These are phyloP conservation scores for Micropoecilia bifurca DNA, from an alignment of 2,797 vertebrate genomes.

Conservation along the genomic window DNA sequence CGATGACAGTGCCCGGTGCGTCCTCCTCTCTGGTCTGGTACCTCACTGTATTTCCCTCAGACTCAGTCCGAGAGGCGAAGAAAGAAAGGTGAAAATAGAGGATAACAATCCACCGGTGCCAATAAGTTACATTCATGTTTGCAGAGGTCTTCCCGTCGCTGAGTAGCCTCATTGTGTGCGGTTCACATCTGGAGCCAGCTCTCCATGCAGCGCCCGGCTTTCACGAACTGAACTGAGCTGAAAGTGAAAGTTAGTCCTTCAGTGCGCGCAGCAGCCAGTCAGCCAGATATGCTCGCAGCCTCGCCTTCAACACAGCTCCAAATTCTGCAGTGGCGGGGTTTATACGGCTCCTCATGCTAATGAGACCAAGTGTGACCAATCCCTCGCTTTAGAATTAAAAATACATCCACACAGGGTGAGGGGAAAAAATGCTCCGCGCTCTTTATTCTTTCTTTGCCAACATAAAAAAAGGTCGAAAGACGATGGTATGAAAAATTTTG, in stretches of 20 bases:
- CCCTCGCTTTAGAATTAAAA: slow-evolving; percentile 80
- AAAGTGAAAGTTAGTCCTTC: slow-evolving; percentile 77
- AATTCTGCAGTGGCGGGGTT: slow-evolving; percentile 81
- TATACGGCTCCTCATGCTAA: slow-evolving; percentile 92
- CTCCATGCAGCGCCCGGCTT: slow-evolving; percentile 66
- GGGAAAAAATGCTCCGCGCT: slow-evolving; percentile 52
- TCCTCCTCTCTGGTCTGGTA: slow-evolving; percentile 93
- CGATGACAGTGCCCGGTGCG: slow-evolving; percentile 91
- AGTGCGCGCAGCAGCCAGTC: slow-evolving; percentile 65
- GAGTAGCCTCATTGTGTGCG: slow-evolving; percentile 55
- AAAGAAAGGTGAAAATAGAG: slow-evolving; percentile 65
- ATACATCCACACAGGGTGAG: slow-evolving; percentile 62
- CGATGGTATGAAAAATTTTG: slow-evolving; percentile 13
- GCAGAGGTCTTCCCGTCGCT: slow-evolving; percentile 32
- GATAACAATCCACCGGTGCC: slow-evolving; percentile 74
- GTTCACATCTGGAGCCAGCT: slow-evolving; percentile 62
- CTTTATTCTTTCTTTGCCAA: background rate
- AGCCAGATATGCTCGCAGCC: slow-evolving; percentile 74
- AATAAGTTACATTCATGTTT: slow-evolving; percentile 66
- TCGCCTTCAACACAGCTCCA: slow-evolving; percentile 77
- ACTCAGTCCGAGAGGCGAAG: slow-evolving; percentile 64
- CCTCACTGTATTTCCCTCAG: slow-evolving; percentile 88
- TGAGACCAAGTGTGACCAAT: slow-evolving; percentile 82
- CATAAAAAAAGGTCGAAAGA: slow-evolving; percentile 14
- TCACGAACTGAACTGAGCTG: slow-evolving; percentile 64